These are phyloP conservation scores for Drosophila recens DNA, from an alignment of 2,888 invertebrate genomes.

Conservation along the genomic window DNA sequence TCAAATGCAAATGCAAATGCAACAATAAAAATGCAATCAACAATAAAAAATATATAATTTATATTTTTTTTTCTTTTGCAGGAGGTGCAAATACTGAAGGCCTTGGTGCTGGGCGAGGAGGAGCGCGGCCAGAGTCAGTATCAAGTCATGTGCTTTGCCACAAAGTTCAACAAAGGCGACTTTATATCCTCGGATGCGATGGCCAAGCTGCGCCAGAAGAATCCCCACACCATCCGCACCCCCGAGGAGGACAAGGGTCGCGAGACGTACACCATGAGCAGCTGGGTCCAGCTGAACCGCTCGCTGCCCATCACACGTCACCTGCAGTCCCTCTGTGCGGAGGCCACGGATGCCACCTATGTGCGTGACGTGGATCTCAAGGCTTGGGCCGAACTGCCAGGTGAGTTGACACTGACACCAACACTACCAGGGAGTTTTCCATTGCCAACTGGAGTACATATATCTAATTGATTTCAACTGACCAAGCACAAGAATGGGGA, in stretches of 20 bases:
- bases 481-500: neutral
- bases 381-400: constrained; percentile 92
- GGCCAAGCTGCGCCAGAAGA: constrained; percentile 96
- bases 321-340: constrained; percentile 90
- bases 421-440: constrained; percentile 20
- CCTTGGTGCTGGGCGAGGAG: constrained; percentile 95
- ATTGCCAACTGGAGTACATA: neutral
- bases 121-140: constrained; percentile 95
- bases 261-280: constrained; percentile 93
- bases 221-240: constrained; percentile 93
- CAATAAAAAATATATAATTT: neutral
- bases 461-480: constrained; percentile 24
- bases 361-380: constrained; percentile 92
- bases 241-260: constrained; percentile 96
- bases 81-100: constrained; percentile 97
- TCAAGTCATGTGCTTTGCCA: constrained; percentile 96
- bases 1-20: neutral
- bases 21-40: neutral
- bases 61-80: constrained; percentile 80
- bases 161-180: constrained; percentile 95
- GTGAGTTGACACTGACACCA: constrained; percentile 86
- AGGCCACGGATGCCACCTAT: constrained; percentile 91
- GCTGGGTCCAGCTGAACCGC: constrained; percentile 90
- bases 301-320: constrained; percentile 90
- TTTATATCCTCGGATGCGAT: constrained; percentile 98